Base-by-base conservation (phyloP, 2,888 invertebrate genomes). In the Kryphioiulus occultus region DNA sequence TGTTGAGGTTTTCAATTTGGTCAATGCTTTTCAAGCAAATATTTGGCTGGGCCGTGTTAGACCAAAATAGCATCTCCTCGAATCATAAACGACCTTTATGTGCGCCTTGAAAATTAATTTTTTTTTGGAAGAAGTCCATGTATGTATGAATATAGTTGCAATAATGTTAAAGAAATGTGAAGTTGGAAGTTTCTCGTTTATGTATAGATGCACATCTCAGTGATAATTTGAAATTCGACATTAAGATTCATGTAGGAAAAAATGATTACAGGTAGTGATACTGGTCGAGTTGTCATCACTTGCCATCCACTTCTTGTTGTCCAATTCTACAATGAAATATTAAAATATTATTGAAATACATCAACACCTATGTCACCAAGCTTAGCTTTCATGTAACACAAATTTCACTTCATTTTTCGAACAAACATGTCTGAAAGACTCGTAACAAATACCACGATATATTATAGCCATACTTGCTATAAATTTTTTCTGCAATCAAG, bases 291-390 rank as follows among this genome's bases (percentile, higher is more conserved):
- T 17, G 89, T 90, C 59, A 26, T 12, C n/a, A 39, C 39, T 35
- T 5, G 10, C 95, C 95, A 95, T 85, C 96, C 96, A 88, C 95
- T 94, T 91, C 94, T 94, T 89, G 94, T 94, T 0, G 95, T 95
- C 97, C 97, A 97, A 91, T 95, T 95, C 95, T 96, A 89, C 10
- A 89, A 88, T 87, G 88, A 88, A 89, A 86, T 35, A 87, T 15
- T 15, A 39, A 82, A 88, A 88, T 22, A 32, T 88, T 86, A 88
- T 15, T 35, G 44, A 84, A 42, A 35, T 15, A n/a, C 5, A 30
- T 88, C 22, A 86, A 85, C 22, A 19, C 39, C 83, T 83, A n/a
- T 26, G 9, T 44, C 7, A 44, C 10, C 44, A 44, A 44, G 44
- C 44, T 44, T 44, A 44, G 12, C 10, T 44, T 44, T 1, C 44